These are phyloP conservation scores for Orientallactaga bullata DNA, from an alignment of 2,113 vertebrate genomes.

Conservation along the genomic window DNA sequence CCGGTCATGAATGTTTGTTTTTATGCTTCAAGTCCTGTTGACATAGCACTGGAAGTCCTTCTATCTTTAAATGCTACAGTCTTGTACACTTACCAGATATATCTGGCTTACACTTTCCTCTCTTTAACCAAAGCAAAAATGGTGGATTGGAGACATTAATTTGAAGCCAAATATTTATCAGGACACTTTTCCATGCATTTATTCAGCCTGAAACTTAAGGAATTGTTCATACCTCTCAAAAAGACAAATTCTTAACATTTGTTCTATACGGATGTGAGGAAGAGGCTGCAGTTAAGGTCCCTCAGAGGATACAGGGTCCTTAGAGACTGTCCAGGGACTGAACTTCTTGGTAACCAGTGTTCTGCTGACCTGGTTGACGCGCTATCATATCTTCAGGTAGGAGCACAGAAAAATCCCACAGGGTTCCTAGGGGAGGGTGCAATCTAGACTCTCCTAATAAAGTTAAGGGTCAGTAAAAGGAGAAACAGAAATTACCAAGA, in stretches of 20 bases:
- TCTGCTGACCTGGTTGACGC: background rate
- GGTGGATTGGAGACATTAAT: background rate
- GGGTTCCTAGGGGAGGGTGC: no score
- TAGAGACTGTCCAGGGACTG: rapidly evolving
- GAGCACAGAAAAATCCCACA: background rate
- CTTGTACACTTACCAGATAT: background rate
- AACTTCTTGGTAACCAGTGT: background rate
- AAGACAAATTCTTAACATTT: background rate
- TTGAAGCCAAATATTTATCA: background rate
- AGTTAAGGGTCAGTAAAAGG: background rate
- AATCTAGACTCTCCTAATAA: background rate
- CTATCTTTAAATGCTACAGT: background rate
- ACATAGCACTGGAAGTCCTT: background rate
- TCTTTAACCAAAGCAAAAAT: background rate
- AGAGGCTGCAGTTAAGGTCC: background rate
- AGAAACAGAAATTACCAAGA: background rate
- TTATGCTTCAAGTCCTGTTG: background rate
- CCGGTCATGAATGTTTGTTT: background rate
- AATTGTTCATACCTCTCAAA: background rate
- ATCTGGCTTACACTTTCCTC: background rate
- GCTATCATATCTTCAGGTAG: background rate
- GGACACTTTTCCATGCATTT: background rate
- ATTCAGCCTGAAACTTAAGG: background rate
- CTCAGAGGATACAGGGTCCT: background rate
- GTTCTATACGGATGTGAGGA: background rate